phyloP scores from a whole-genome alignment of 1,140 invertebrate genomes.

The Sitobion miscanthi region DNA sequence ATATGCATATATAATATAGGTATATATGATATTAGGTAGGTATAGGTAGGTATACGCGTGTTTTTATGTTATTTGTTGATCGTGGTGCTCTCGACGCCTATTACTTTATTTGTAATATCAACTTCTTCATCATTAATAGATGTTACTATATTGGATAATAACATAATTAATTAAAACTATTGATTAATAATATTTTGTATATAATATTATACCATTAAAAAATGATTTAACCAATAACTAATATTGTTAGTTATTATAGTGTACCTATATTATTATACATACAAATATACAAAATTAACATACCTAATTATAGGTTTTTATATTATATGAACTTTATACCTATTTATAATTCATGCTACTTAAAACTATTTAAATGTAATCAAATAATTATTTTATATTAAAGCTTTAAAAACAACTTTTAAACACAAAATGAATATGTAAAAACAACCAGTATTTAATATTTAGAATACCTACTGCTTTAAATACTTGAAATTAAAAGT shows the following conservation, averaged over 20 bases:
- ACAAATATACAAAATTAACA: neutral
- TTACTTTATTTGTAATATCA: slow-evolving; percentile 30
- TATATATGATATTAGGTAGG: no score
- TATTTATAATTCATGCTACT: neutral
- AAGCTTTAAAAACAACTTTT: neutral
- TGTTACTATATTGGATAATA: neutral
- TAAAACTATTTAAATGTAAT: neutral
- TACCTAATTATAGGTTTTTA: neutral
- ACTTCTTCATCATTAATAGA: neutral
- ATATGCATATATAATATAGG: no score
- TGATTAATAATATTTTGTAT: slow-evolving; percentile 15
- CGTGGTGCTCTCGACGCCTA: no score
- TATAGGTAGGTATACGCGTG: neutral
- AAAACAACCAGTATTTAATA: neutral
- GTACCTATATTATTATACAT: neutral
- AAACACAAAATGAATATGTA: neutral
- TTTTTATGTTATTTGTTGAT: neutral
- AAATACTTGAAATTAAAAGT: neutral
- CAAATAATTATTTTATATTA: neutral
- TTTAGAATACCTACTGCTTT: neutral
- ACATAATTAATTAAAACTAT: neutral
- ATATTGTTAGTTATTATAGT: no score
- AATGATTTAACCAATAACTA: no score
- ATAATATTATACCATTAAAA: no score
- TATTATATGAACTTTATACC: neutral